Evolutionary conservation across 2,888 invertebrate species (phyloP).

Genomic region (Cephus spinipes): DNA sequence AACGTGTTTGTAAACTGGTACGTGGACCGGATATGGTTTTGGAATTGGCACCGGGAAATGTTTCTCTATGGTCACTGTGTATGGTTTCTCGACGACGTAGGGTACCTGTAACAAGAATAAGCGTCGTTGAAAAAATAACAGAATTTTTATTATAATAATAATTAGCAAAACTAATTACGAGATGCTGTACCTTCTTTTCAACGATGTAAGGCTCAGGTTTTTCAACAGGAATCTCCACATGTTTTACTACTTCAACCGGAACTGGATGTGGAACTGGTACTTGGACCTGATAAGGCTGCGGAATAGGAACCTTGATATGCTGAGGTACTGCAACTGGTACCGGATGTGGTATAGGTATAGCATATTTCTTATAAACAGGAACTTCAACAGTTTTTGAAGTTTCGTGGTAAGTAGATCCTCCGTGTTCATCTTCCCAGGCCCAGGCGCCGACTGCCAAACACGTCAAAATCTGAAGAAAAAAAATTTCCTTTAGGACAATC

Average conservation of each 20-base stretch:
- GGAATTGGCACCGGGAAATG: constrained; percentile 71
- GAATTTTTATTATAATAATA: neutral
- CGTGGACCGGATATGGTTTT: constrained; percentile 71
- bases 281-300: constrained; percentile 72
- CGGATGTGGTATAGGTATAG: constrained; percentile 72
- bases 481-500: neutral
- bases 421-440: constrained; percentile 47
- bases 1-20: constrained; percentile 70
- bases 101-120: constrained; percentile 61
- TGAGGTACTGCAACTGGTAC: constrained; percentile 70
- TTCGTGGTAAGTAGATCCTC: constrained; percentile 56
- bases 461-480: constrained; percentile 44
- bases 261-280: constrained; percentile 65
- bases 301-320: constrained; percentile 70
- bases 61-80: constrained; percentile 70
- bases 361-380: constrained; percentile 62
- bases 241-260: constrained; percentile 68
- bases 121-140: neutral
- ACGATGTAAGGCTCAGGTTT: constrained; percentile 72
- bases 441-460: constrained; percentile 38
- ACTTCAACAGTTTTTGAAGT: constrained; percentile 58
- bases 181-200: constrained; percentile 67
- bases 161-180: neutral
- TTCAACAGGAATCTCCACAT: constrained; percentile 72
- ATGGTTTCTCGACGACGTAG: constrained; percentile 72